Base-by-base conservation (phyloP, 2,797 vertebrate genomes). In the Eurystomus glaucurus region DNA sequence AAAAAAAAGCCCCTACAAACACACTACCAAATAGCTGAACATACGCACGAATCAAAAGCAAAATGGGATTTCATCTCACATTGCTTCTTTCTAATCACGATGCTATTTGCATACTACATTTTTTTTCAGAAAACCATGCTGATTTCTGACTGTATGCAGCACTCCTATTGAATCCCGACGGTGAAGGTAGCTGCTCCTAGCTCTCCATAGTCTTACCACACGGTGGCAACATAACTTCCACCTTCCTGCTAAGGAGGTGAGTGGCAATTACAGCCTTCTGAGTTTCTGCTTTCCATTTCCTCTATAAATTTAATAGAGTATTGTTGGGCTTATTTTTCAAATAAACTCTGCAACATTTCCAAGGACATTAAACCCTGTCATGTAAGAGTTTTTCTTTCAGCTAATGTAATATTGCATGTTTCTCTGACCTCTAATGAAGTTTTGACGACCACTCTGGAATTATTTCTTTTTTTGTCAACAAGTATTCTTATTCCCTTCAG, bases 241-340 rank as follows among this genome's bases (percentile, higher is more conserved):
- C 14, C 35, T 72, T 64, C 43, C 57, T 26, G 61, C 72, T 33
- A 31, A 78, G 76, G 46, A 52, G 50, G 8, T 54, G 65, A 54
- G 51, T 3, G 87, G 83, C 92, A 95, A 81, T 94, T 91, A 92
- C 16, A 89, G 66, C 6, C 85, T 78, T 77, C 39, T 70, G 51
- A 93, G 85, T 46, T 86, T 83, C 94, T 94, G 85, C 93, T 84
- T 68, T 82, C 79, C 48, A 84, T 94, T 93, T 94, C 95, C 93
- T 95, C 46, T 75, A 62, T 66, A 96, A 89, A 85, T 94, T 72
- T 80, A 97, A 93, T 96, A 93, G 60, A 92, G 23, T 33, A 64
- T 68, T 87, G 93, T 92, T 91, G 3, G 83, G 68, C 89, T 96
- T 95, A 87, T 96, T 95, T 94, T 95, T 95, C 93, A 97, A 91